Conservation (phyloP, 2,888 invertebrate genomes). For the Eumacrocentrus americanus region DNA sequence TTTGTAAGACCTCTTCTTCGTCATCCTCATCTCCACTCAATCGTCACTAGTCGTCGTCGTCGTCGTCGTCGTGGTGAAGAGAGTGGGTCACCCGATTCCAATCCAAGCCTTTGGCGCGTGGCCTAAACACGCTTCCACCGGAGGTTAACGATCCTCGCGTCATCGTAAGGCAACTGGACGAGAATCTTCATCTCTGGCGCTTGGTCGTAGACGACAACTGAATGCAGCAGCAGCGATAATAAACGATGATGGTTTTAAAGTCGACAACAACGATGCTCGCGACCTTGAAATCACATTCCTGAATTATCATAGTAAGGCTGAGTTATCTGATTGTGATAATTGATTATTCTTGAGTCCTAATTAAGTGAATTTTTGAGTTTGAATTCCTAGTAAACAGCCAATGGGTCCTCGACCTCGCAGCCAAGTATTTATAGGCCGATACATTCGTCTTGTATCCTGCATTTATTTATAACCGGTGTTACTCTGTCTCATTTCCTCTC, state of each 20-base stretch:
- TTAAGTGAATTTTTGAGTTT: not conserved
- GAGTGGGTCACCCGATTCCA: constrained; percentile 57
- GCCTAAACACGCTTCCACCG: constrained; percentile 50
- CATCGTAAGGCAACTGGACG: constrained; percentile 31
- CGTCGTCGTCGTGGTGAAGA: constrained; percentile 16
- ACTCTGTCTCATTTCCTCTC: not conserved
- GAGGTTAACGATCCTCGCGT: constrained; percentile 58
- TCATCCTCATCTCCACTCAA: constrained; percentile 8
- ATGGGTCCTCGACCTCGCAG: constrained; percentile 39
- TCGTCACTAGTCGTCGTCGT: constrained; percentile 11
- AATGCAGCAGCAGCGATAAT: constrained; percentile 6
- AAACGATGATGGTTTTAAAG: constrained; percentile 6
- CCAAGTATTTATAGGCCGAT: constrained; percentile 37
- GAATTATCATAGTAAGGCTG: no score
- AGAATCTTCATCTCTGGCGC: constrained; percentile 1
- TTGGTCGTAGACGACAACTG: not conserved
- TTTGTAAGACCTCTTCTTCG: not conserved
- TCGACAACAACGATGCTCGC: no score
- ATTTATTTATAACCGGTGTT: constrained; percentile 38
- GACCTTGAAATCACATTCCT: no score
- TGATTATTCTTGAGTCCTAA: no score
- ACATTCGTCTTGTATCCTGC: constrained; percentile 35
- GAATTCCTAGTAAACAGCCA: constrained; percentile 33
- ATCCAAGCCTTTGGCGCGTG: constrained; percentile 54
- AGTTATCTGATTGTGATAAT: no score